Evolutionary conservation across 2,113 vertebrate genomes (phyloP), one percentile per base, ranked within the genome.

Genomic region (Siniperca chuatsi): DNA sequence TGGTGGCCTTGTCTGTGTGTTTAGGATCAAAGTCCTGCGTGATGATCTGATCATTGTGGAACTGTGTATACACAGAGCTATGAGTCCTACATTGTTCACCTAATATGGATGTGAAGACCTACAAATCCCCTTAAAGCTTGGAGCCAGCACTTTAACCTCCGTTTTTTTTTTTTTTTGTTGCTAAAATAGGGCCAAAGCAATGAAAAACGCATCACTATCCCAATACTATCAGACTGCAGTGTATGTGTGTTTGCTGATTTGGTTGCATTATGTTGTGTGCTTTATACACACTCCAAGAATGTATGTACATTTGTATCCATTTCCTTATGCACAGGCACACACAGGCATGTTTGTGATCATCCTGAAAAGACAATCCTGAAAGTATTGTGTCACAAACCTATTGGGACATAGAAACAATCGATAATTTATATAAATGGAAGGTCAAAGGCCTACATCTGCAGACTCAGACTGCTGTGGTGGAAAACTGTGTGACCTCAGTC

Each of bases 401-500:
- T 10, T 1, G 12, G 40, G 60, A 76, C 37, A 25, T 21, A 25
- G 23, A 58, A 65, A 69, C 62, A 44, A 69, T 77, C 40, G 2
- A 52, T 20, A 16, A 62, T 62, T 76, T 44, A 66, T 44, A 52
- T 50, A 7, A 16, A 74, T 10, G 8, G 54, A 15, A 35, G 64
- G 33, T 77, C 37, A 79, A 52, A 77, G 46, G 33, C 20, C 73
- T 48, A 2, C 66, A 35, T 35, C 78, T 58, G 25, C 40, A 12
- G 50, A 55, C 71, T 92, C 87, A 92, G 62, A 92, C 83, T 75
- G 87, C 92, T 52, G 93, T 90, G 73, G 86, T 93, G 71, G 86
- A 89, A 70, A 89, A 46, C 62, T 92, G 92, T 5, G 93, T 93
- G 77, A 87, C 83, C 37, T 93, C 91, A 21, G 90, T 92, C 69